Evolutionary conservation across 2,888 invertebrate genomes (phyloP).

Genomic region (Dynastes tityus): DNA sequence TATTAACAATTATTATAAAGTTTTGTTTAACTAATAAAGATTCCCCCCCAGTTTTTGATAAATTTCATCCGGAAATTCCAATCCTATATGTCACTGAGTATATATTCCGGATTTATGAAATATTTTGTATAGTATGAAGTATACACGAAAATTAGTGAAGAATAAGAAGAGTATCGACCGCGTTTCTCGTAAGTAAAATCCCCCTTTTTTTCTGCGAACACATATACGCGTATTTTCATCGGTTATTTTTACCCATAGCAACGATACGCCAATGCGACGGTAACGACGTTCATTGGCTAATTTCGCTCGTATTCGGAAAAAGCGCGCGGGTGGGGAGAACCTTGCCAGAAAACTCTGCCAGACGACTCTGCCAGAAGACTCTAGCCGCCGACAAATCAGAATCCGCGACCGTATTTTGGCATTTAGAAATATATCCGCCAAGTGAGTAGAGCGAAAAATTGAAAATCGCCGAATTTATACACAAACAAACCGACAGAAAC

Average conservation of each 20-base stretch:
- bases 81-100: no score
- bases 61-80: no score
- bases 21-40: no score
- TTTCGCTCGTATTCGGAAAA: conserved; percentile 18
- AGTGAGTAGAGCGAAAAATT: conserved; percentile 65
- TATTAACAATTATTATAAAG: no score
- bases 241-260: conserved; percentile 46
- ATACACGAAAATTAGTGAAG: no score
- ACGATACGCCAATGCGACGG: conserved; percentile 50
- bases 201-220: no score
- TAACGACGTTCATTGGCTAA: conserved; percentile 43
- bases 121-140: no score
- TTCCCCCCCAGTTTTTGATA: no score
- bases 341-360: conserved; percentile 60
- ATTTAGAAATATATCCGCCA: conserved; percentile 65
- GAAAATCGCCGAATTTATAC: conserved; percentile 65
- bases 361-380: conserved; percentile 71
- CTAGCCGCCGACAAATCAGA: conserved; percentile 64
- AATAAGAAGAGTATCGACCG: no score
- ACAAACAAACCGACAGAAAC: conserved; percentile 64
- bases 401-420: conserved; percentile 59
- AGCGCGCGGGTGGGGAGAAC: background rate
- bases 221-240: background rate
- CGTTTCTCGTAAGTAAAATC: no score
- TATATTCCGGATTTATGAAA: no score